phyloP scores from a whole-genome alignment of 2,113 vertebrate genomes.

The Gnathonemus echidnorhynchus region DNA sequence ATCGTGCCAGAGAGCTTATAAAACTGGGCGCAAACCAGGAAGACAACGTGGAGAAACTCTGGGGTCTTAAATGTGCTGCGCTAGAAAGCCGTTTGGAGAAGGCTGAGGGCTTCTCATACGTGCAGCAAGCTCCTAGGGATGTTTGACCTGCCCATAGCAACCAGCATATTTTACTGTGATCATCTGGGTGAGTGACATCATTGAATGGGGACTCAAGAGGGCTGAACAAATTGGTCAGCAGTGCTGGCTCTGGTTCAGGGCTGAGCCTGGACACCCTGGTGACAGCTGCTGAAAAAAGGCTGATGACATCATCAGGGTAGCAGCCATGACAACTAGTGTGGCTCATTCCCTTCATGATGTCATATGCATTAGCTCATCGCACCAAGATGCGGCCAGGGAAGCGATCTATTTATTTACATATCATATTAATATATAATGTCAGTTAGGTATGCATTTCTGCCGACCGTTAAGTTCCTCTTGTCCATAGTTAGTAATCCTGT shows the following conservation, averaged over 20 bases:
- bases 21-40: background rate
- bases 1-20: background rate
- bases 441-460: background rate
- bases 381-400: background rate
- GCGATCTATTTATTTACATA: background rate
- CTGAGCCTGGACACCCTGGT: background rate
- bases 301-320: background rate
- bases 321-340: background rate
- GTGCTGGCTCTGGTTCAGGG: background rate
- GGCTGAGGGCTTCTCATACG: background rate
- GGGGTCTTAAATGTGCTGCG: background rate
- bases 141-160: background rate
- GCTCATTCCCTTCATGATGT: background rate
- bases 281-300: background rate
- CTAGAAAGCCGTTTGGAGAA: background rate
- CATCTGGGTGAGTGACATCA: background rate
- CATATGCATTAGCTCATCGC: background rate
- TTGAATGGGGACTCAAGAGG: background rate
- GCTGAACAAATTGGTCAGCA: background rate
- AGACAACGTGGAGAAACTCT: background rate
- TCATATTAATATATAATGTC: background rate
- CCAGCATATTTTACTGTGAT: background rate
- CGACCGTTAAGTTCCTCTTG: background rate
- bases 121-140: background rate
- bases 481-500: background rate